Conservation (phyloP, 2,888 invertebrate species). For the Elegia similella region DNA sequence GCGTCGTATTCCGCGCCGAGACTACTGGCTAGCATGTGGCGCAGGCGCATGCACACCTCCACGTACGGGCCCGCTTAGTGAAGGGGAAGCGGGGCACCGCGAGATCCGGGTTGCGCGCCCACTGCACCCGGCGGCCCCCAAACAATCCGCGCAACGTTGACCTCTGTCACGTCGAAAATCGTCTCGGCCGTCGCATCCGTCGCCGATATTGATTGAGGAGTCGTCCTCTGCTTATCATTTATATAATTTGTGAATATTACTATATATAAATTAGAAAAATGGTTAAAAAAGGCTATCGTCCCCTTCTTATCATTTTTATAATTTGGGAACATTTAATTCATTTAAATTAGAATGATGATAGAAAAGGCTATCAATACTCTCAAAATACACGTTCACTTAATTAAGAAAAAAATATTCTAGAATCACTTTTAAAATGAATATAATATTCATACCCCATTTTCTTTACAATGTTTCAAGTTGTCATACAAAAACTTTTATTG, state of each 20-base stretch:
- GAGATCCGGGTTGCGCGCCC: slow-evolving; percentile 79
- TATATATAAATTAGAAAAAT: too few species aligned
- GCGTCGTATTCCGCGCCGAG: slow-evolving; percentile 68
- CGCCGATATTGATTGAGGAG: slow-evolving; percentile 2
- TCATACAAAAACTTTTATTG: too few species aligned
- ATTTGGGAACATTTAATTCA: too few species aligned
- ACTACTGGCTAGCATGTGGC: slow-evolving; percentile 52
- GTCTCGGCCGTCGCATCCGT: slow-evolving; percentile 46
- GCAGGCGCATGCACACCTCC: slow-evolving; percentile 57
- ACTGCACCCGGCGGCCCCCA: slow-evolving; percentile 73
- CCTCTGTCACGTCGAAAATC: slow-evolving; percentile 58
- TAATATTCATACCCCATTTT: too few species aligned
- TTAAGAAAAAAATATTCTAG: too few species aligned
- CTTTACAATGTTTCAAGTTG: too few species aligned
- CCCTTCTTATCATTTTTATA: too few species aligned
- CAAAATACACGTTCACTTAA: too few species aligned
- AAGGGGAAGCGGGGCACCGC: slow-evolving; percentile 77
- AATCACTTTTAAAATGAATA: too few species aligned
- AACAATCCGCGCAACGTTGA: slow-evolving; percentile 56
- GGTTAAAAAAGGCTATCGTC: too few species aligned
- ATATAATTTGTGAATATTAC: background rate
- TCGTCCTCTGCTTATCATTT: slow-evolving; percentile 16
- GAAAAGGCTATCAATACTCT: too few species aligned
- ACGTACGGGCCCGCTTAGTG: slow-evolving; percentile 68
- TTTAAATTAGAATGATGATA: too few species aligned